phyloP scores from a whole-genome alignment of 2,888 invertebrate species.

The Apoderus coryli region DNA sequence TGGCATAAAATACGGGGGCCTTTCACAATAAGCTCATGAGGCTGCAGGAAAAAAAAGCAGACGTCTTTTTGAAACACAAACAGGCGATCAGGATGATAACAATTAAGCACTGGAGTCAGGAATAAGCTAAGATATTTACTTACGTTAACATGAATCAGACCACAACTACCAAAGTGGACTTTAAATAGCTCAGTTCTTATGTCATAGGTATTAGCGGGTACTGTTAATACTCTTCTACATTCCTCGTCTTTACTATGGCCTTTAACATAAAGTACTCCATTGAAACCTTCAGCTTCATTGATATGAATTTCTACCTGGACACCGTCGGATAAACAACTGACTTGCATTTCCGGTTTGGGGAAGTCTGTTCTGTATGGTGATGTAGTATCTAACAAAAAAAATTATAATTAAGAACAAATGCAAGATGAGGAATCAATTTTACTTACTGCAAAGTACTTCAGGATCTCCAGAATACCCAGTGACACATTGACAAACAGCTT shows the following conservation, averaged over 20 bases:
- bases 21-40: too few species aligned
- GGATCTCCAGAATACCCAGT: constrained; percentile 65
- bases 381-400: constrained; percentile 27
- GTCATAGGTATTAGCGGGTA: constrained; percentile 44
- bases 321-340: constrained; percentile 82
- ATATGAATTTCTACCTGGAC: constrained; percentile 74
- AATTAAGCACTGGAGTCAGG: too few species aligned
- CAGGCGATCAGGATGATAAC: too few species aligned
- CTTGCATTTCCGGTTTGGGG: constrained; percentile 72
- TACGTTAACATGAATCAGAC: constrained; percentile 79
- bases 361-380: constrained; percentile 52
- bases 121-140: too few species aligned
- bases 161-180: constrained; percentile 83
- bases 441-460: constrained; percentile 55
- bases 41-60: too few species aligned
- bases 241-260: constrained; percentile 88
- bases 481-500: constrained; percentile 62
- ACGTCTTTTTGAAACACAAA: too few species aligned
- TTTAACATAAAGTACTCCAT: constrained; percentile 84
- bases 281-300: constrained; percentile 54
- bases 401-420: constrained; percentile 6
- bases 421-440: constrained; percentile 8
- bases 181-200: constrained; percentile 49
- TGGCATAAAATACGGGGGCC: too few species aligned
- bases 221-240: constrained; percentile 67